Evolutionary conservation across 2,113 vertebrate species (phyloP), one percentile per base, ranked within the genome.

Genomic region (Hepsetus odoe): DNA sequence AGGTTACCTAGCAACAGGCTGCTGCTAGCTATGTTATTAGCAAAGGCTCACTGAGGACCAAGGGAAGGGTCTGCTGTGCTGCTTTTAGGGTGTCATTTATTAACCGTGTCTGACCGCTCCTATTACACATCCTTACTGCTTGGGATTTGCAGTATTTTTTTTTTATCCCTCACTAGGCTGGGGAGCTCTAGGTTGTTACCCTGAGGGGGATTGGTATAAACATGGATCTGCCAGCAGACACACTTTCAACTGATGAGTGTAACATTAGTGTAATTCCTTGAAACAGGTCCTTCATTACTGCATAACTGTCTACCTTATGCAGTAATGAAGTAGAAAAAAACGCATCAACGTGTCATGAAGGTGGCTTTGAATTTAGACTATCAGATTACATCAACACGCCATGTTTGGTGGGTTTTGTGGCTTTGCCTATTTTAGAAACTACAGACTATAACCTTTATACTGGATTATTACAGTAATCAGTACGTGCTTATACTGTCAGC

Each of bases 1-100:
- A 87, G 86, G 93, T 94, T 90, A 92, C 93, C 91, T 94, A 93
- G 93, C 93, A 94, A 94, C 93, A 90, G 87, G 85, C 90, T 88
- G 79, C 84, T 89, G 81, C 83, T 80, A 82, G 87, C 85, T 88
- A 84, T 85, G 90, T 89, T 86, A 81, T 86, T 86, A 90, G 87
- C 87, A 86, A 89, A 90, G 81, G 61, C 89, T 85, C 76, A 86
- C 61, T 62, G 79, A 81, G 76, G 67, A 26, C 55, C 13, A 40
- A 83, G 65, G 40, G 53, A 38, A 74, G 64, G 75, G 73, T 80
- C 81, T 76, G 84, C 55, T 26, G 38, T 20, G 20, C 24, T 6
- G 56, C 65, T 69, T 84, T 80, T 74, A 77, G 62, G 74, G 22
- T n/a, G 20, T 73, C 83, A 88, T 84, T 80, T 79, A 84, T 87